Percentiles rank a stretch among this genome's conserved stretches.
Conservation (phyloP, 2,888 invertebrate species). For the Drosophila heteroneura region DNA sequence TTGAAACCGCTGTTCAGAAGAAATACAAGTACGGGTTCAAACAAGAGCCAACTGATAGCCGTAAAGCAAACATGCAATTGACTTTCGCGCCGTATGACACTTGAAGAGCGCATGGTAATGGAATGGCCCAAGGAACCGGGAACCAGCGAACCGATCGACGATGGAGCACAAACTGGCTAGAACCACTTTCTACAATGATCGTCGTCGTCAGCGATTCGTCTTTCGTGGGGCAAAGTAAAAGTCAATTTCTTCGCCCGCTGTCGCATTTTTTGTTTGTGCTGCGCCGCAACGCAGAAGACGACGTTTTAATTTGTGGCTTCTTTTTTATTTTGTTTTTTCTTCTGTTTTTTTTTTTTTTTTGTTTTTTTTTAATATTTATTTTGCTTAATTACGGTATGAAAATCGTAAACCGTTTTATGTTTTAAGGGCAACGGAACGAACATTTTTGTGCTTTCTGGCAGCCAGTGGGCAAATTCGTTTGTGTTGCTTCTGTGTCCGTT, state of each 20-base stretch:
- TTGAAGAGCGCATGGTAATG: constrained; percentile 55
- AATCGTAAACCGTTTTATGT: constrained; percentile 53
- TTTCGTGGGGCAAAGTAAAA: constrained; percentile 63
- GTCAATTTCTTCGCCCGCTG: constrained; percentile 56
- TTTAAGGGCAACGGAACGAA: constrained; percentile 58
- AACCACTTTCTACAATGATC: constrained; percentile 69
- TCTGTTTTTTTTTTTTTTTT: constrained; percentile 2
- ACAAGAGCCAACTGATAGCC: constrained; percentile 35
- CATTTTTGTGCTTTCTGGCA: constrained; percentile 18
- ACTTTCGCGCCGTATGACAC: constrained; percentile 65
- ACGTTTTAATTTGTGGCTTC: constrained; percentile 57
- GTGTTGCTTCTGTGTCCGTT: constrained; percentile 31
- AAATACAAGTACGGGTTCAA: constrained; percentile 22
- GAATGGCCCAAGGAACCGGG: constrained; percentile 39
- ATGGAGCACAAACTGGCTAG: constrained; percentile 60
- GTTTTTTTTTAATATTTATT: constrained; percentile 24
- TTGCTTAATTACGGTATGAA: constrained; percentile 62
- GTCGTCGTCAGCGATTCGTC: constrained; percentile 29
- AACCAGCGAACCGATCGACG: constrained; percentile 9
- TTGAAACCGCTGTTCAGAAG: constrained; percentile 53
- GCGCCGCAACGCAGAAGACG: constrained; percentile 30
- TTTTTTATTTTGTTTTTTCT: constrained; percentile 8
- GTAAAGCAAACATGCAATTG: constrained; percentile 59
- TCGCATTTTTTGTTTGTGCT: constrained; percentile 41
- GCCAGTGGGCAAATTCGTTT: constrained; percentile 35